Percentiles rank a stretch among this genome's conserved stretches.
Evolutionary conservation across 30 jellyfish, hydroid and myxozoan genomes (phyloP).

Genomic region (Aurelia aurita complex sp. Pacific): DNA sequence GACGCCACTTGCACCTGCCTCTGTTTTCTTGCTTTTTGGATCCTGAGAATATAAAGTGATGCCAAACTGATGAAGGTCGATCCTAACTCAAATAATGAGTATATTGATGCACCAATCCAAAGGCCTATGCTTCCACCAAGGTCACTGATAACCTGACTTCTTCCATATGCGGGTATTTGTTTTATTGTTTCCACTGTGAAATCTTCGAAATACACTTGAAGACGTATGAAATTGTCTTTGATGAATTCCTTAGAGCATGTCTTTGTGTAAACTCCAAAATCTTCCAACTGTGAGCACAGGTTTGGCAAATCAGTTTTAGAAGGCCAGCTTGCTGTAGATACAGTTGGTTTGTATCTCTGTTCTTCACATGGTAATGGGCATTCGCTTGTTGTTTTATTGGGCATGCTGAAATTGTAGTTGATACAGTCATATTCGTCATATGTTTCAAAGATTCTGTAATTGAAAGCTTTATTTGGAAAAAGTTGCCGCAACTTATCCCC

Average conservation of each 20-base stretch:
- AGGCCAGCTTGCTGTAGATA: constrained; percentile 34
- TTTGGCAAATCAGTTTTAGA: neutral
- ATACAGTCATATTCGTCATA: neutral
- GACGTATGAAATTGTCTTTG: constrained; percentile 12
- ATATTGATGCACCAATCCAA: constrained; percentile 70
- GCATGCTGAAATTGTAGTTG: neutral
- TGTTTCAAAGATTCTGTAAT: neutral
- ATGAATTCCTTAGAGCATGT: constrained; percentile 19
- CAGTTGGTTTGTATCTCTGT: constrained; percentile 19
- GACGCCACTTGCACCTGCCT: too few relatives aligned
- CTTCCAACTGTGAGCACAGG: neutral
- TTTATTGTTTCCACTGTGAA: constrained; percentile 43
- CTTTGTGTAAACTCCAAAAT: neutral
- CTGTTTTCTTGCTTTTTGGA: too few relatives aligned
- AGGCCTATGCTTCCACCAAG: constrained; percentile 62
- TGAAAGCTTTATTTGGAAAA: neutral
- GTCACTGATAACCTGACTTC: constrained; percentile 33
- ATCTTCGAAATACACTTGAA: constrained; percentile 30
- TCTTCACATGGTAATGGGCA: constrained; percentile 43
- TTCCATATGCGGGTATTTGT: constrained; percentile 30
- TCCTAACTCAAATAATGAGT: constrained; percentile 42
- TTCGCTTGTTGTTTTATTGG: neutral
- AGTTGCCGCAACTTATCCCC: neutral
- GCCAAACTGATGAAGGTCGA: neutral
- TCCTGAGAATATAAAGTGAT: neutral